A percentile compares a stretch with the other conserved stretches of the same genome.
These are phyloP conservation scores for Pleuronectes platessa DNA, from an alignment of 2,113 vertebrate genomes.

Conservation along the genomic window DNA sequence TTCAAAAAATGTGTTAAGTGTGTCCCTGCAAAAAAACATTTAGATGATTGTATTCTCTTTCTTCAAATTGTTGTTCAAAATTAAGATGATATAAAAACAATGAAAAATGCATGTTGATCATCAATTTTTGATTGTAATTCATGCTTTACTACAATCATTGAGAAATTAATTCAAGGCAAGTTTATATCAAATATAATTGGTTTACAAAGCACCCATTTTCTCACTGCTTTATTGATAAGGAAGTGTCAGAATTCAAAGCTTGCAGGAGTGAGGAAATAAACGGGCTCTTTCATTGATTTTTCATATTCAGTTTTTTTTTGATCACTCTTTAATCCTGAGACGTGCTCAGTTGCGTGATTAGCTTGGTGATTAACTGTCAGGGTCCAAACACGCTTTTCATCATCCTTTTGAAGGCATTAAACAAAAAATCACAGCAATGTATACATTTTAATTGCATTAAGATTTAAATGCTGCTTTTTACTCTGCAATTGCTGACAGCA, in stretches of 20 bases:
- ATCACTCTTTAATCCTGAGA: not conserved
- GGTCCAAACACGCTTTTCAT: not conserved
- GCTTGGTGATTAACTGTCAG: not conserved
- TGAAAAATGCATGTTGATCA: too few species aligned
- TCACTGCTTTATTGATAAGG: too few species aligned
- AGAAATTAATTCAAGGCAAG: not conserved
- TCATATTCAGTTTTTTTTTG: not conserved
- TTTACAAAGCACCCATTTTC: too few species aligned
- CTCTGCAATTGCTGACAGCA: not conserved
- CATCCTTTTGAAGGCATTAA: too few species aligned
- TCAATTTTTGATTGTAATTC: constrained; percentile 22
- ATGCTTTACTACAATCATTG: constrained; percentile 16
- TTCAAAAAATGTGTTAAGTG: not conserved
- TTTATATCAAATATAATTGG: constrained; percentile 14
- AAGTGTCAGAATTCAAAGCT: too few species aligned
- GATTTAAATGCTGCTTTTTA: constrained; percentile 7
- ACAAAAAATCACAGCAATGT: not conserved
- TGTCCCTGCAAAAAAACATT: not conserved
- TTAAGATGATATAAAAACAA: too few species aligned
- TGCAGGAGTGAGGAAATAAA: constrained; percentile 4
- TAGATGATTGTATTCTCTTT: too few species aligned
- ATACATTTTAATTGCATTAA: not conserved
- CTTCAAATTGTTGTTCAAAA: too few species aligned
- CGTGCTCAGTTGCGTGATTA: not conserved
- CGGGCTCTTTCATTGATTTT: not conserved